A percentile compares a stretch with the other conserved stretches of the same genome.
phyloP scores from a whole-genome alignment of 2,113 vertebrate species.

The Clupea harengus region DNA sequence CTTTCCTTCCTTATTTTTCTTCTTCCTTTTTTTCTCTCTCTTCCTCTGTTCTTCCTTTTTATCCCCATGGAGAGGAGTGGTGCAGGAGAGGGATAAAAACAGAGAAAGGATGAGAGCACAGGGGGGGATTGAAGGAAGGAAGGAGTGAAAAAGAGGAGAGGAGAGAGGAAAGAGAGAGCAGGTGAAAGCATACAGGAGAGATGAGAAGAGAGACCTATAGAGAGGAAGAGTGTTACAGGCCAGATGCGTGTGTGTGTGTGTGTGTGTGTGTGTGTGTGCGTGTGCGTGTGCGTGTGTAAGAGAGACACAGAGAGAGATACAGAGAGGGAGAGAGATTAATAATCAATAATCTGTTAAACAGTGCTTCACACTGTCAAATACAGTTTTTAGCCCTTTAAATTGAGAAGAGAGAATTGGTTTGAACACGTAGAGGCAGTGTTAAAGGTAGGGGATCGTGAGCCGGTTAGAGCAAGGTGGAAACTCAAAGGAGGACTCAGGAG shows the following conservation, averaged over 20 bases:
- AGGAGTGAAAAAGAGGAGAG: not conserved
- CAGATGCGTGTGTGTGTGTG: not conserved
- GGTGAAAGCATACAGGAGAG: not conserved
- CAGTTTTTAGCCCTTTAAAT: not conserved
- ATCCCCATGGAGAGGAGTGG: not conserved
- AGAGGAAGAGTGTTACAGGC: too few species aligned
- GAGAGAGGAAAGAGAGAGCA: not conserved
- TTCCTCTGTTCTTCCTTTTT: not conserved
- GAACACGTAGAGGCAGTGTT: not conserved
- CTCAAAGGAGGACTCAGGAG: too few species aligned
- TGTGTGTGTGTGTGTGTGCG: not conserved
- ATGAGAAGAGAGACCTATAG: not conserved
- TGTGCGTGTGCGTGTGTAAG: not conserved
- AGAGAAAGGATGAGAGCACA: not conserved
- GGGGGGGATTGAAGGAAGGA: not conserved
- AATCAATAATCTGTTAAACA: not conserved
- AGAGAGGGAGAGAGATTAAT: too few species aligned
- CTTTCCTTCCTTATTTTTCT: not conserved
- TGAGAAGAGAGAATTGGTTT: not conserved
- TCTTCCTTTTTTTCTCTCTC: not conserved
- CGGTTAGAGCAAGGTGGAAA: too few species aligned
- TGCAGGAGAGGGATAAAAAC: not conserved
- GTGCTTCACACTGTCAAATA: not conserved
- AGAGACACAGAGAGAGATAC: too few species aligned
- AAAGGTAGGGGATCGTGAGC: too few species aligned